Conservation (phyloP, 2,888 invertebrate genomes). For the Ochropleura leucogaster region DNA sequence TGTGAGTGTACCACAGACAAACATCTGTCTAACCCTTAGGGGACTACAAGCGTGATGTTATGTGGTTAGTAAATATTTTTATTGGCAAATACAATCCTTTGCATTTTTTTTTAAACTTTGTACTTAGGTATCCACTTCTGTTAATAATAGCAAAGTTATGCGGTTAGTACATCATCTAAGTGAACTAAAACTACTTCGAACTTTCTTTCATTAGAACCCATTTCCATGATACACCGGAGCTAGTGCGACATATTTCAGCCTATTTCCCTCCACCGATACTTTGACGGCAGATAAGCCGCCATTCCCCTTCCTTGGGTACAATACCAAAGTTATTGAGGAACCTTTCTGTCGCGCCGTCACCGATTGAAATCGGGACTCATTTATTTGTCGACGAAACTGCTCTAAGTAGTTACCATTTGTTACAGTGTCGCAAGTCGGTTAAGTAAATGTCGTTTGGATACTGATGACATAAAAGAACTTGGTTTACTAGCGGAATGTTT, state of each 20-base stretch:
- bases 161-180: background rate
- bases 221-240: background rate
- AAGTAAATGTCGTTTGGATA: constrained; percentile 16
- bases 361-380: constrained; percentile 36
- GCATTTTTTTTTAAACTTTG: background rate
- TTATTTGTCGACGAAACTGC: constrained; percentile 42
- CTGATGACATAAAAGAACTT: background rate
- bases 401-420: constrained; percentile 15
- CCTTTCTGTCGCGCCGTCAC: constrained; percentile 23
- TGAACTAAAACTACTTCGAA: background rate
- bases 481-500: background rate
- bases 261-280: constrained; percentile 20
- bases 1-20: background rate
- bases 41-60: background rate
- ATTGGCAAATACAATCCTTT: background rate
- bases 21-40: background rate
- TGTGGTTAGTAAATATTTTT: background rate
- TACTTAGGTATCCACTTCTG: background rate
- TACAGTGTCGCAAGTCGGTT: background rate
- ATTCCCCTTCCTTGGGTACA: constrained; percentile 24
- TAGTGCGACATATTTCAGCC: constrained; percentile 7
- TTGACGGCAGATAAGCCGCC: constrained; percentile 38
- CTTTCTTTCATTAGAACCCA: background rate
- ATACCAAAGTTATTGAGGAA: constrained; percentile 46
- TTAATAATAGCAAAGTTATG: background rate